Evolutionary conservation across 2,797 vertebrate species (phyloP).

Genomic region (Spheniscus humboldti): DNA sequence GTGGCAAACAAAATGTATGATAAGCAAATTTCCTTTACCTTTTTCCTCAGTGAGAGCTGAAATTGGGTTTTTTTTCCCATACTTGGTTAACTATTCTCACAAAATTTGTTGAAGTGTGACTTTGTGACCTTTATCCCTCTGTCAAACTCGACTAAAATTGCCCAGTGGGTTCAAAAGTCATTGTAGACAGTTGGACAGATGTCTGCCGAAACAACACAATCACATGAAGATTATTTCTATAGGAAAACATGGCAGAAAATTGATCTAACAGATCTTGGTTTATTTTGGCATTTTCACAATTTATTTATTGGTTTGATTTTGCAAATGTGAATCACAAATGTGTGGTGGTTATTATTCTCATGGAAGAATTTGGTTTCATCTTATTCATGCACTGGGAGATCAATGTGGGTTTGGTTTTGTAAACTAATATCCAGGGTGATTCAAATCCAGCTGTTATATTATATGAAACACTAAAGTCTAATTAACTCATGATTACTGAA

Average conservation of each 20-base stretch:
- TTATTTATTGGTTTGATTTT: constrained; percentile 3
- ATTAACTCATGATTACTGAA: neutral
- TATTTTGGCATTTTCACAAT: neutral
- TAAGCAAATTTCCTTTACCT: neutral
- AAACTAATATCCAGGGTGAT: neutral
- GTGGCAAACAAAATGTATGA: neutral
- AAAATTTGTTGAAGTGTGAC: neutral
- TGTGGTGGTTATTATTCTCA: neutral
- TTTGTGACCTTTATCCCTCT: neutral
- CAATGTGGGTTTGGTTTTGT: neutral
- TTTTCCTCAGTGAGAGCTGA: neutral
- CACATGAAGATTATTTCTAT: neutral
- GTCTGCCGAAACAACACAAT: neutral
- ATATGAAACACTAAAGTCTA: neutral
- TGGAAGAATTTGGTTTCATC: neutral
- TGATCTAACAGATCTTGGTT: neutral
- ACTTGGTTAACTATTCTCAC: neutral
- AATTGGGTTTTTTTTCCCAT: neutral
- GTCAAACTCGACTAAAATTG: neutral
- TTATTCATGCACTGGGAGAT: neutral
- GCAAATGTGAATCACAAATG: neutral
- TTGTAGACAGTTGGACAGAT: neutral
- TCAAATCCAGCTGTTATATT: neutral
- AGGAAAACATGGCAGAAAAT: neutral
- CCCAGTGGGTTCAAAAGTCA: neutral